These are phyloP conservation scores for Prionailurus bengalensis DNA, from an alignment of 2,113 vertebrate genomes.

Conservation along the genomic window DNA sequence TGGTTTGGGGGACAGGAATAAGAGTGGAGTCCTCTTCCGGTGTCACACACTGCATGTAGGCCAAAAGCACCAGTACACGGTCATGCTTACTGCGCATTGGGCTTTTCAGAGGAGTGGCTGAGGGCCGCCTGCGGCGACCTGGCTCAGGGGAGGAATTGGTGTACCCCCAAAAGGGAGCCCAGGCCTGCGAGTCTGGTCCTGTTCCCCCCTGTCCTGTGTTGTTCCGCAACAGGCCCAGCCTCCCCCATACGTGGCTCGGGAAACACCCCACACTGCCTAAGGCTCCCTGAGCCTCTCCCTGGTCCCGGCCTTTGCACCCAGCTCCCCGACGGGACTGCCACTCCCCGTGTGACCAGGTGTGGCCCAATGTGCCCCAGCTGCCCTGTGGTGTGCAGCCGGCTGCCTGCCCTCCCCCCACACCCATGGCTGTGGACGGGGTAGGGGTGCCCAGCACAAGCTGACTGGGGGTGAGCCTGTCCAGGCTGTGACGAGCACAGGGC, in stretches of 20 bases:
- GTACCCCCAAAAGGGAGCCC: background rate
- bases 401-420: background rate
- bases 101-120: background rate
- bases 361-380: background rate
- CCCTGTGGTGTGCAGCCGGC: background rate
- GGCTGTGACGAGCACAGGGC: conserved; percentile 27
- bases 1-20: background rate
- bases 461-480: conserved; percentile 43
- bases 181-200: background rate
- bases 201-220: background rate
- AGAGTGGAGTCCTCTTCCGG: background rate
- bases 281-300: background rate
- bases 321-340: background rate
- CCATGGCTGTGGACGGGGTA: background rate
- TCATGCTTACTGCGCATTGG: background rate
- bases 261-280: background rate
- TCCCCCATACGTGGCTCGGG: background rate
- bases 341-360: background rate
- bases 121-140: background rate
- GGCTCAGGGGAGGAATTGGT: background rate
- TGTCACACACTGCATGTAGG: background rate
- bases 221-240: background rate
- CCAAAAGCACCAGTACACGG: background rate
- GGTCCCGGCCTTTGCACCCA: background rate
- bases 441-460: conserved; percentile 20